Evolutionary conservation across 2,797 vertebrate genomes (phyloP).

Genomic region (Periophthalmus magnuspinnatus): DNA sequence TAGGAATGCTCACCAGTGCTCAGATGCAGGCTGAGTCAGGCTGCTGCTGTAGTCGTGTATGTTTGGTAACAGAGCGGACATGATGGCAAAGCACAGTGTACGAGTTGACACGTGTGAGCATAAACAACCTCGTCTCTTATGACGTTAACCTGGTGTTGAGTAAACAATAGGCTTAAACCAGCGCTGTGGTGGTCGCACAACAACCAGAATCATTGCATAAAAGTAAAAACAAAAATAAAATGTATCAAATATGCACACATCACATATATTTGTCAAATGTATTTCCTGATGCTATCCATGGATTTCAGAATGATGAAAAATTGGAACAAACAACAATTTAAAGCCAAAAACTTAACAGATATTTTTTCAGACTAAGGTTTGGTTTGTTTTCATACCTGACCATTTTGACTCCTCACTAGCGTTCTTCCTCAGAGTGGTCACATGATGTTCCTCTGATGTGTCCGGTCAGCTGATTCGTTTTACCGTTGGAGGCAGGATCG

Average conservation of each 20-base stretch:
- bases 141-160: constrained; percentile 73
- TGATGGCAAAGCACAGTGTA: constrained; percentile 72
- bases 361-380: no score
- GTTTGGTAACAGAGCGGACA: constrained; percentile 68
- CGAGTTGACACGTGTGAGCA: constrained; percentile 62
- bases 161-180: constrained; percentile 62
- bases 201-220: not conserved
- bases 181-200: not conserved
- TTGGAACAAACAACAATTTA: no score
- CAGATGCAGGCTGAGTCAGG: constrained; percentile 61
- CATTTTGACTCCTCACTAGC: no score
- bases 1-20: constrained; percentile 26
- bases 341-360: no score
- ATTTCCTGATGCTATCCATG: not conserved
- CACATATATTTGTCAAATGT: not conserved
- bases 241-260: not conserved
- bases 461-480: no score
- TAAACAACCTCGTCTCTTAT: constrained; percentile 67
- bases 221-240: not conserved
- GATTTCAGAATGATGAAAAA: no score
- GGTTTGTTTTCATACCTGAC: no score
- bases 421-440: no score
- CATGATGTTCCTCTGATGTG: no score
- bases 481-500: no score
- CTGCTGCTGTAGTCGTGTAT: constrained; percentile 42